Conservation (phyloP, 2,888 invertebrate species). For the Sinelater perroti region DNA sequence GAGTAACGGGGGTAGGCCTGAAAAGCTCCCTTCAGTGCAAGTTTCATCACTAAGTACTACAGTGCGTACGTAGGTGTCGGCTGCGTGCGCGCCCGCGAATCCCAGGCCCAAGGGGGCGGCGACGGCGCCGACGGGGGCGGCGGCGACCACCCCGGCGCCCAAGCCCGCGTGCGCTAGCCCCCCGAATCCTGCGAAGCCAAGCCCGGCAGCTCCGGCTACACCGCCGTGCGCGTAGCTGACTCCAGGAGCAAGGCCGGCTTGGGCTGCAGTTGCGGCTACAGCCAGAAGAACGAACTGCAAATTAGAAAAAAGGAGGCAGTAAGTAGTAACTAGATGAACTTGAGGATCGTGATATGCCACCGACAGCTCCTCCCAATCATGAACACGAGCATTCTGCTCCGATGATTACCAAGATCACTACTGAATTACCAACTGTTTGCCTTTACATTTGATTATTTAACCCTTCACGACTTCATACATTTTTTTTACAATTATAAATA, state of each 20-base stretch:
- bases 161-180: slow-evolving; percentile 16
- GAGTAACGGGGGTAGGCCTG: slow-evolving; percentile 68
- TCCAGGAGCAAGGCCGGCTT: slow-evolving; percentile 39
- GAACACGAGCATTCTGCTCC: no score
- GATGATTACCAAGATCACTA: no score
- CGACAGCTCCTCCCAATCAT: slow-evolving; percentile 37
- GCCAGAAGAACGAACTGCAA: slow-evolving; percentile 39
- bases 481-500: no score
- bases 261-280: slow-evolving; percentile 24
- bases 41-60: no score
- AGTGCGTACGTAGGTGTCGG: slow-evolving; percentile 42
- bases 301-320: background rate
- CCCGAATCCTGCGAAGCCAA: slow-evolving; percentile 29
- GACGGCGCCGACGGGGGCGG: slow-evolving; percentile 1
- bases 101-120: slow-evolving; percentile 22
- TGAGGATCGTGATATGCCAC: slow-evolving; percentile 44
- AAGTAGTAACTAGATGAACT: background rate
- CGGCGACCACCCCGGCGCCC: no score
- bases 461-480: no score
- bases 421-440: no score
- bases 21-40: no score
- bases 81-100: slow-evolving; percentile 29
- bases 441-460: no score
- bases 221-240: slow-evolving; percentile 31
- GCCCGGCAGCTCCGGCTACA: slow-evolving; percentile 30